Base-by-base conservation (phyloP, 2,797 vertebrate species). In the Amphiprion clarkii region DNA sequence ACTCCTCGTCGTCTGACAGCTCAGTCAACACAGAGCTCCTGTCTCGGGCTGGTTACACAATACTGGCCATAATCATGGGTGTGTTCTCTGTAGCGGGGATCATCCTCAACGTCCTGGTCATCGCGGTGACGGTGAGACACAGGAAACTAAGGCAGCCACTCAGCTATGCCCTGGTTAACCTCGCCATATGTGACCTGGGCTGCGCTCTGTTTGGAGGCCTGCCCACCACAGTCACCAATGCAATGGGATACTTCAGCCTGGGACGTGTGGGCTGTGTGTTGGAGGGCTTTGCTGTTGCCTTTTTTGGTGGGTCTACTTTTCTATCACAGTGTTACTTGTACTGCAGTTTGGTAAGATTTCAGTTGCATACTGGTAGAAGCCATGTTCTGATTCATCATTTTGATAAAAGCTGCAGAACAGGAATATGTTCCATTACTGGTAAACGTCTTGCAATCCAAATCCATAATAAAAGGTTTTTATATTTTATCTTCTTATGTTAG, bases 221-320 rank as follows among this genome's bases (percentile, higher is more conserved):
- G 27, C 91, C 96, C 70, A 96, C 96, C 39, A 94, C 94, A 52
- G 73, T 96, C 4, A 95, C 95, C 16, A 96, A 93, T 27, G 91
- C 95, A 12, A 93, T 93, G 88, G 96, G 97, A 55, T 95, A 96
- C 85, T 97, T 97, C 92, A 95, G 92, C 69, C 89, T 97, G 85
- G 96, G 96, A 54, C 89, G 81, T 11, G 89, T 94, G 76, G 95
- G 95, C 59, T 97, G 96, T 10, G 82, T 96, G 4, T 53, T 97
- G 49, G 96, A 97, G 88, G 97, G 95, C 66, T 97, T 97, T 78
- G 93, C 95, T 2, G 96, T 97, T 29, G 90, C 95, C 1, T 96
- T 96, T 84, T 97, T 97, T 73, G 96, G 96, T 97, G 91, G 60
- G 48, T 40, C 9, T 55, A 3, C 8, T 16, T 33, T 67, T 57